phyloP scores from a whole-genome alignment of 2,888 invertebrate genomes.

The Patella ulyssiponensis region DNA sequence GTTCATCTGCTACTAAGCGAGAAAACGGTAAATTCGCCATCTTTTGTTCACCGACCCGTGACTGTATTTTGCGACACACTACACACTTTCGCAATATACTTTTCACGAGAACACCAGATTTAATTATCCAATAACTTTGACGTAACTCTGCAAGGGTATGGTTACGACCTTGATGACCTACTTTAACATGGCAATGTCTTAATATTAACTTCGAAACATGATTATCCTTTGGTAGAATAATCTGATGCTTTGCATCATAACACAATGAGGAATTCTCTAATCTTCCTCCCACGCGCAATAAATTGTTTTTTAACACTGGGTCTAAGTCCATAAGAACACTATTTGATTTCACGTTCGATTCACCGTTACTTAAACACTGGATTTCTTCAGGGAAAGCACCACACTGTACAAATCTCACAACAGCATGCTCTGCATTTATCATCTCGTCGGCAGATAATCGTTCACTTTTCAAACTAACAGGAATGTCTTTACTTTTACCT shows the following conservation, averaged over 20 bases:
- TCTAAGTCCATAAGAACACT: slow-evolving; percentile 9
- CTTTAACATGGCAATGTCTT: slow-evolving; percentile 32
- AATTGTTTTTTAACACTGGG: slow-evolving; percentile 27
- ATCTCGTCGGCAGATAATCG: no score
- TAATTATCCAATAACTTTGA: slow-evolving; percentile 42
- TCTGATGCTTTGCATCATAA: slow-evolving; percentile 32
- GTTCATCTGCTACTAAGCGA: slow-evolving; percentile 34
- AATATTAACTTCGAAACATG: slow-evolving; percentile 39
- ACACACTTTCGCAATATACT: slow-evolving; percentile 35
- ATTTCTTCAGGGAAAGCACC: no score
- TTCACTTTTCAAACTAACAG: neutral
- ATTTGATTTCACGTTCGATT: no score
- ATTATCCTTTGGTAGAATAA: slow-evolving; percentile 42
- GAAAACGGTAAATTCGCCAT: slow-evolving; percentile 48
- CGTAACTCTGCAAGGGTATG: slow-evolving; percentile 37
- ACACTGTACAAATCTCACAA: no score
- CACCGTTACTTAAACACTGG: no score
- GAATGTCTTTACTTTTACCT: no score
- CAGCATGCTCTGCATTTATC: no score
- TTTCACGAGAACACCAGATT: slow-evolving; percentile 33
- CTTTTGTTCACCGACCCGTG: slow-evolving; percentile 23
- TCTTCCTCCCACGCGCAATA: slow-evolving; percentile 38
- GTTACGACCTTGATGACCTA: slow-evolving; percentile 42
- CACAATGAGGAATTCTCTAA: slow-evolving; percentile 30
- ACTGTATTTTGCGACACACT: slow-evolving; percentile 28